Conservation (phyloP, 1,140 invertebrate genomes). For the Amphibalanus amphitrite region DNA sequence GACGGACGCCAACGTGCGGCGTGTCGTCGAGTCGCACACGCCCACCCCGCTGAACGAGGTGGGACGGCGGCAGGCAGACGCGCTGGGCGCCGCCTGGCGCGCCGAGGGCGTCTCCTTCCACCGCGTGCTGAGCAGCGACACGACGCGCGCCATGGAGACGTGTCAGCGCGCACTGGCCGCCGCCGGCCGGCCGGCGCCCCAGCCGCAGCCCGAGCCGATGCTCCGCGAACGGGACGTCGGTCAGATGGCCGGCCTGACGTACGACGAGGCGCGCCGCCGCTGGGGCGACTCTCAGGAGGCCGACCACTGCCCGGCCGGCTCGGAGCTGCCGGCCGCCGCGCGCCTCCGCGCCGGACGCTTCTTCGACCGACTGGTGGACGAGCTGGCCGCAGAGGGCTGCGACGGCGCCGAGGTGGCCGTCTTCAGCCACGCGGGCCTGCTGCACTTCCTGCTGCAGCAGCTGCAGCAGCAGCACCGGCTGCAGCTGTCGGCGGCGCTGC, state of each 20-base stretch:
- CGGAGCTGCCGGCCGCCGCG: background rate
- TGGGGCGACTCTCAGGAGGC: no score
- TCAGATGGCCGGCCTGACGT: background rate
- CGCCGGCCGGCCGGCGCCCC: no score
- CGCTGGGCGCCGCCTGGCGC: background rate
- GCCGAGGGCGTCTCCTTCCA: background rate
- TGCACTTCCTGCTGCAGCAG: background rate
- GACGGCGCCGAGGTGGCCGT: background rate
- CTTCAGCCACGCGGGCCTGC: background rate
- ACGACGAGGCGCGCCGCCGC: background rate
- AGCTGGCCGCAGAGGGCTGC: background rate
- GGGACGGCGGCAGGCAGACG: background rate
- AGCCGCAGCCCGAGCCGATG: background rate
- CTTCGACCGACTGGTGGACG: background rate
- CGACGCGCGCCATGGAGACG: background rate
- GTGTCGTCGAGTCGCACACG: background rate
- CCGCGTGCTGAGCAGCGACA: background rate
- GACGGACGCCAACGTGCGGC: background rate
- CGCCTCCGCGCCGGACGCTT: background rate
- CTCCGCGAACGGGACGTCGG: background rate
- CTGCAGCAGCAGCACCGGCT: background rate
- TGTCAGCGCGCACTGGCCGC: background rate
- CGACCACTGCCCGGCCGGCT: no score
- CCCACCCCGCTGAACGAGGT: background rate
- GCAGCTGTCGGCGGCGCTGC: background rate